A percentile compares a stretch with the other conserved stretches of the same genome.
Evolutionary conservation across 2,113 vertebrate species (phyloP).

Genomic region (Psilopsiagon aurifrons): DNA sequence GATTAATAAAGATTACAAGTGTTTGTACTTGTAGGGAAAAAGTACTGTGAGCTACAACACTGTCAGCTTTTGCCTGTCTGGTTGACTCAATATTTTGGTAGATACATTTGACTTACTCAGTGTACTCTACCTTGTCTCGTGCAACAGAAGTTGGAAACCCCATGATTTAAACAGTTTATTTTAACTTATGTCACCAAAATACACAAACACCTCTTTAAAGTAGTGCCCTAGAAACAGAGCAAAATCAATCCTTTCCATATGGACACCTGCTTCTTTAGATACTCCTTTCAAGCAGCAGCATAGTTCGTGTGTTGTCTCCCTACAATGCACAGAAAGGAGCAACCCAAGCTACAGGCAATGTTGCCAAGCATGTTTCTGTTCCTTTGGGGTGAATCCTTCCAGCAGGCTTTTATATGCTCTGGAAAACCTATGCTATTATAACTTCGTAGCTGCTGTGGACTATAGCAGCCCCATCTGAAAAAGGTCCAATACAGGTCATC

Average conservation of each 20-base stretch:
- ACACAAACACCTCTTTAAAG: conserved; percentile 48
- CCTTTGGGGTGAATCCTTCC: background rate
- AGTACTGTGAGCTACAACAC: background rate
- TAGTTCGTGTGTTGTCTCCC: background rate
- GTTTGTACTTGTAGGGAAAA: background rate
- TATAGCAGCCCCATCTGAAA: background rate
- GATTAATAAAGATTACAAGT: background rate
- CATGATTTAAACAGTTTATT: conserved; percentile 2
- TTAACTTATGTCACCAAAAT: conserved; percentile 10
- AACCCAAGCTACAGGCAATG: background rate
- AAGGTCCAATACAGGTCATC: background rate
- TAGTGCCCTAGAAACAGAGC: background rate
- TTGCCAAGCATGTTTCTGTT: background rate
- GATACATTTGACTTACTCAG: background rate
- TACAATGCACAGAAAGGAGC: background rate
- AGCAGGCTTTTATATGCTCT: background rate
- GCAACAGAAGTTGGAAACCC: background rate
- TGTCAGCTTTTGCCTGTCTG: background rate
- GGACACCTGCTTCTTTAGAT: background rate
- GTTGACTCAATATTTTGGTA: background rate
- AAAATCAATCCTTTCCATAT: background rate
- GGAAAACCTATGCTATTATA: background rate
- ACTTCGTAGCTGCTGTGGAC: background rate
- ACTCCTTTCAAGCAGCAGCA: background rate
- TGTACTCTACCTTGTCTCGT: background rate